Base-by-base conservation (phyloP, 2,797 vertebrate species). In the Salarias fasciatus region DNA sequence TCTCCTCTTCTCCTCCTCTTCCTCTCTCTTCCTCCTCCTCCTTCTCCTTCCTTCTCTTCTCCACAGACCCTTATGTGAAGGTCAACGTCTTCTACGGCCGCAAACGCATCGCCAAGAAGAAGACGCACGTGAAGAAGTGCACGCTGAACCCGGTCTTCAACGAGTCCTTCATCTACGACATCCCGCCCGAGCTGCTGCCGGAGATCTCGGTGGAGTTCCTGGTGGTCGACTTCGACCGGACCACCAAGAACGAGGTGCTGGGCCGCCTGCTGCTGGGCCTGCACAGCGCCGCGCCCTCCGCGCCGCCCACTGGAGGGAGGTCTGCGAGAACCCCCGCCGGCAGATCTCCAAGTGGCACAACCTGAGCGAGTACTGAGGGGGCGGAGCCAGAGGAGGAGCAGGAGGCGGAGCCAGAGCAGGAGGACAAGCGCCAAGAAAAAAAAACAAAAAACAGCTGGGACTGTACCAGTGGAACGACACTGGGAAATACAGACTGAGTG, bases 21-120 rank as follows among this genome's bases (percentile, higher is more conserved):
- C 9, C 33, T 9, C 33, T 4, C 35, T 33, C 8, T 5, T 24
- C 18, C 18, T 24, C 18, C 18, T 24, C 3, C 18, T 24, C 18
- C n/a, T n/a, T n/a, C 18, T 24, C 9, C 33, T 9, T 33, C 4
- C 35, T 33, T 8, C 5, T 6, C 5, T 24, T 46, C 10, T 57
- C 47, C 50, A 57, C 91, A 98, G 97, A 99, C 72, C 97, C 97
- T 0, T 99, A 99, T 0, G 97, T 99, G 63, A 99, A 99, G 87
- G 95, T 99, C 64, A 99, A 98, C 11, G 94, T 99, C 31, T 99
- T 96, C 85, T 98, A 96, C 0, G 95, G 95, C 5, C 92, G 95
- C 13, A 97, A 97, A 72, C 96, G 97, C 80, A 97, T 99, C 0
- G 97, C 96, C 45, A 99, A 99, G 87, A 99, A 99, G 93, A 99